Conservation (phyloP, 2,888 invertebrate species). For the Heteromurus nitidus region DNA sequence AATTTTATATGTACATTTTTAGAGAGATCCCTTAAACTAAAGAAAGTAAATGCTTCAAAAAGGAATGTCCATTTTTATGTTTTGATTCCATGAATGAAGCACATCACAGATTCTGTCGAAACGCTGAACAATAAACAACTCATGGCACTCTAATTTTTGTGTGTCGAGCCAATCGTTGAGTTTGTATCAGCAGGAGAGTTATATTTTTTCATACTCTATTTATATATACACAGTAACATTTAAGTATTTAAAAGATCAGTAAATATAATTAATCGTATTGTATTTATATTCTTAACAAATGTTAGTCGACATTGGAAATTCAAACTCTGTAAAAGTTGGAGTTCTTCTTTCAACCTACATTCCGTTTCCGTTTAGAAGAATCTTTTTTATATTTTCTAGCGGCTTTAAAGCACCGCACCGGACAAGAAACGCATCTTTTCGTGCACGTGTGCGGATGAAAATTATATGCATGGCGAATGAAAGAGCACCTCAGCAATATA, state of each 20-base stretch:
- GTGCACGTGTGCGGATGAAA: neutral
- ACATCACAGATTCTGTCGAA: slow-evolving; percentile 62
- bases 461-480: neutral
- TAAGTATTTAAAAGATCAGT: neutral
- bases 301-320: too few relatives aligned
- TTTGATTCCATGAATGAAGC: slow-evolving; percentile 46
- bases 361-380: too few relatives aligned
- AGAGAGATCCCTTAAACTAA: neutral
- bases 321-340: too few relatives aligned
- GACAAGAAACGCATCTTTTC: too few relatives aligned
- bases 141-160: neutral
- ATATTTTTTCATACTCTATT: neutral
- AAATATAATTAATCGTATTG: neutral
- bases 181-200: slow-evolving; percentile 4
- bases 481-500: too few relatives aligned
- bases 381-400: too few relatives aligned
- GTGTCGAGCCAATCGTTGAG: neutral
- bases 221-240: neutral
- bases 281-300: too few relatives aligned
- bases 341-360: too few relatives aligned
- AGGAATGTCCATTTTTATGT: slow-evolving; percentile 30
- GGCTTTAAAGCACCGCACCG: too few relatives aligned
- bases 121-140: slow-evolving; percentile 35
- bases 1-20: too few relatives aligned
- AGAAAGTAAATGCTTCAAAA: slow-evolving; percentile 28